Base-by-base conservation (phyloP, 2,888 invertebrate species). In the Temnothorax rugatulus region DNA sequence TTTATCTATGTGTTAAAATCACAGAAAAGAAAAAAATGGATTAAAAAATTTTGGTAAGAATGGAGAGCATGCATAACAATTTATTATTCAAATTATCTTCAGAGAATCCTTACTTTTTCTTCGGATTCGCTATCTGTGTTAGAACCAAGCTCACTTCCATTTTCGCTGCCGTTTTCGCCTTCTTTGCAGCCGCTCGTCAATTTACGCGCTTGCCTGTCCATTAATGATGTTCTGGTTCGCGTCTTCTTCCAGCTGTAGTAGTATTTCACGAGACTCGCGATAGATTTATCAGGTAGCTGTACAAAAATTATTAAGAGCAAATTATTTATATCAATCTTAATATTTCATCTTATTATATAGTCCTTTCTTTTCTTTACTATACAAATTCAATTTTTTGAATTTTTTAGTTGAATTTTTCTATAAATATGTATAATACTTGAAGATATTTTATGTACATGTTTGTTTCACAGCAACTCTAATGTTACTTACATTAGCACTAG, bases 161-260 rank as follows among this genome's bases (percentile, higher is more conserved):
- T 97, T 90, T 98, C 98, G 87, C 97, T 97, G 84, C 96, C 96
- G 86, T 96, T 96, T 81, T 96, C 95, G 38, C 97, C 96, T 85
- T 97, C 97, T 91, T 97, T 98, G 64, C 98, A 97, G 15, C 96
- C 95, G 81, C 95, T 95, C n/a, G 96, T 96, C 85, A 97, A 94
- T 94, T 97, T 97, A 86, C 96, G 96, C 2, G 97, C 97, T 93
- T 97, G 97, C 88, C 97, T 96, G 95, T 99, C 99, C 98, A 99
- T 99, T 54, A 99, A 96, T 92, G 99, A 99, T 81, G 98, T 98
- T 84, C 98, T 97, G 92, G 98, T 97, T 91, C 99, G 96, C 34
- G 98, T 98, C 95, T 99, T 99, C 95, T 99, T 99, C 99, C 99
- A 99, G 92, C 98, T 98, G 95, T 99, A 99, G 95, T 99, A 99